phyloP scores from a whole-genome alignment of 2,888 invertebrate genomes.

The Trachelus iudaicus region DNA sequence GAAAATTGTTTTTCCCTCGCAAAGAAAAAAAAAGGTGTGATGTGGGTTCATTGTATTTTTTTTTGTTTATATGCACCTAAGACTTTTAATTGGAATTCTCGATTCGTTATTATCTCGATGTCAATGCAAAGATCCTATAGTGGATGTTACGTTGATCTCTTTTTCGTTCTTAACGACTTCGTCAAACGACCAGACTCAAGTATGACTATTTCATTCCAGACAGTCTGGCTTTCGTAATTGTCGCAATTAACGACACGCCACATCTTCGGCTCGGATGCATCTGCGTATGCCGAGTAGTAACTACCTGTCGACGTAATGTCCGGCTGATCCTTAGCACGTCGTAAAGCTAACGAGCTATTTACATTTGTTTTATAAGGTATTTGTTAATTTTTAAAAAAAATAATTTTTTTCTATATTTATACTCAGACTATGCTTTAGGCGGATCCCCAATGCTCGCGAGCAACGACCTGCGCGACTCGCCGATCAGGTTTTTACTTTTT shows the following conservation, averaged over 20 bases:
- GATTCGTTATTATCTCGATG: neutral
- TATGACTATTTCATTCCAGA: neutral
- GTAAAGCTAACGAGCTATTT: neutral
- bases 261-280: neutral
- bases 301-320: neutral
- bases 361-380: neutral
- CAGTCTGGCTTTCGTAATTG: neutral
- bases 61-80: neutral
- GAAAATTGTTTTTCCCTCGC: neutral
- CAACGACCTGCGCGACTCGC: neutral
- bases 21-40: neutral
- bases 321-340: neutral
- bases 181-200: neutral
- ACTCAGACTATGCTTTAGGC: neutral
- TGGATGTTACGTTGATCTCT: neutral
- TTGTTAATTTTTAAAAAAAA: neutral
- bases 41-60: neutral
- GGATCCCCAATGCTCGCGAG: neutral
- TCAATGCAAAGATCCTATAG: neutral
- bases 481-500: neutral
- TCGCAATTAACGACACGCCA: neutral
- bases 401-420: neutral
- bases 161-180: neutral
- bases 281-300: neutral
- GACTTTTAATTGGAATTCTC: neutral